Base-by-base conservation (phyloP, 2,797 vertebrate genomes). In the Naso thynnoides region DNA sequence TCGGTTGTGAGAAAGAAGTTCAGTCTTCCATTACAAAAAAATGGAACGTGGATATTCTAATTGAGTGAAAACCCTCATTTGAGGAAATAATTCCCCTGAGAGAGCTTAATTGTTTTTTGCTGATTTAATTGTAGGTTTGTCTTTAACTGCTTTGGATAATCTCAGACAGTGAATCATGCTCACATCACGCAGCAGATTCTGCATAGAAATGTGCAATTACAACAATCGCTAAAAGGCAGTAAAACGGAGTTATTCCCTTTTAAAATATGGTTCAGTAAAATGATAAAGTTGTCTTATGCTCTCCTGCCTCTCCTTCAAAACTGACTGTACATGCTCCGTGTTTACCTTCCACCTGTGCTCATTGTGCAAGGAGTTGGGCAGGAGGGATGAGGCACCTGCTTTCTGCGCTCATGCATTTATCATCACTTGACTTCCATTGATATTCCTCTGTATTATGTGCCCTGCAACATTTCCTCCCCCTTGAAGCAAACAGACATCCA, bases 401-500 rank as follows among this genome's bases (percentile, higher is more conserved):
- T 68, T 61, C 45, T 73, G 63, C 57, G 59, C 70, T 84, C 65
- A 79, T 85, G 83, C 70, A 78, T 81, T 76, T 67, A 73, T 80
- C 82, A 70, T 83, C 81, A 74, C 77, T 89, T 82, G 73, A 86
- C 78, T 76, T 71, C 55, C 71, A 65, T 81, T 71, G 70, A 57
- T 76, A 81, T 75, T 66, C 60, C 47, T 64, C 67, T 55, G 64
- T 72, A 70, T 75, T 74, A 68, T 65, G 63, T 52, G 10, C 55
- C 75, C 58, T 31, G 59, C 75, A 18, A 33, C 70, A 41, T 67
- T 7, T 33, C 74, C 57, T 68, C 47, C 48, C 48, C 26, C 26
- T 31, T 62, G 70, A 41, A 44, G 42, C 49, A 50, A 39, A 68
- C 41, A 71, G 57, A 61, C 61, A 73, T 63, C 65, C 47, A 29